Evolutionary conservation across 2,113 vertebrate genomes (phyloP), one percentile per base, ranked within the genome.

Genomic region (Varanus komodoensis): DNA sequence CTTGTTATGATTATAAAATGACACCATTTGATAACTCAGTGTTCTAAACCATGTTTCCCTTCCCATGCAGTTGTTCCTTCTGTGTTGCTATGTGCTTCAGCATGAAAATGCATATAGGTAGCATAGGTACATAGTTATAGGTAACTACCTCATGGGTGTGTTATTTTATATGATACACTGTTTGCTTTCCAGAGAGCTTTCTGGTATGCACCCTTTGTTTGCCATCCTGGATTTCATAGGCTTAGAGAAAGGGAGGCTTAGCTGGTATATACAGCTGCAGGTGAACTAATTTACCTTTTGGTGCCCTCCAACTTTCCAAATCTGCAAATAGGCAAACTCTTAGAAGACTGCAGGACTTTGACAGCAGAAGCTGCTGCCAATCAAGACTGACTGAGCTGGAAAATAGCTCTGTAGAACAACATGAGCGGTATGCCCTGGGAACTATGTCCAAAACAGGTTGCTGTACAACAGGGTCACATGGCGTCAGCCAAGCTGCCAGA

Each of bases 251-350:
- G 38, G 27, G 67, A 11, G 34, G 12, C 23, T 9, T 27, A 27
- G 15, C n/a, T 64, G 85, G 50, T 29, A 50, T 44, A n/a, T 86
- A 50, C 21, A 57, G 82, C 89, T 87, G 48, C 0, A 27, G 32
- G 3, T 64, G 82, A 38, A 83, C 29, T 9, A 73, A 61, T n/a
- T 90, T 34, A 29, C 0, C 0, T 38, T 34, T 0, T 25, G 75
- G 38, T 68, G 54, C 44, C 64, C 12, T 50, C 29, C 15, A 71
- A 3, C 44, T 73, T 57, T 54, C 14, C 32, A 34, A 32, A 11
- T 54, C 38, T 29, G 57, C 12, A 27, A 52, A 67, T 29, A 73
- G 68, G 32, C 32, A 54, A 74, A 74, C 69, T 54, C 8, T 74
- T n/a, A 25, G 68, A 34, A 84, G 54, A 32, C 61, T n/a, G 50